Base-by-base conservation (phyloP, 2,888 invertebrate genomes). In the Drosophila yooni region DNA sequence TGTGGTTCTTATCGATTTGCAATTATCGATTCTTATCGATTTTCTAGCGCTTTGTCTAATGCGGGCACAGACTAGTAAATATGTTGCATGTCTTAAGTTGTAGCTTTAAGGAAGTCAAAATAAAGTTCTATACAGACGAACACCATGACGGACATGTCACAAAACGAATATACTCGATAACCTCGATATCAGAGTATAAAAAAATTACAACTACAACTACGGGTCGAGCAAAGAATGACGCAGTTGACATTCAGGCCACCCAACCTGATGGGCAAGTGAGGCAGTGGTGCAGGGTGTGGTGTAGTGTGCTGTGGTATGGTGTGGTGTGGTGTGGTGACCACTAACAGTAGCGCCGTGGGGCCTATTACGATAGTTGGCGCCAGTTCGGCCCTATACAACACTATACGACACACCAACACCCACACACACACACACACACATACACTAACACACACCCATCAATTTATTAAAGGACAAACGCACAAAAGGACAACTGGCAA, bases 301-400 rank as follows among this genome's bases (percentile, higher is more conserved):
- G 89, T 18, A 7, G 29, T 38, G 56, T 62, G n/a, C 29, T 48
- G 46, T 57, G 75, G 65, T 68, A 52, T 61, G n/a, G 31, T 48
- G 46, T 57, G 75, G 65, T 68, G 56, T 61, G 76, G 33, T 40
- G 54, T 65, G 78, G 73, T 81, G 83, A 75, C 88, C 81, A 86
- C 71, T 69, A 68, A 85, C 53, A 66, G 73, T 58, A 56, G 60
- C 51, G 38, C 75, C 75, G 50, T 57, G 79, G 70, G 80, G 83
- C 81, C 83, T 79, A 85, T 84, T 84, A 88, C 90, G 68, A 74
- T 74, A 63, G 71, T 78, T 88, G 89, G 89, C 90, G 89, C 84
- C 90, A 82, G 74, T 60, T 68, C 64, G 80, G 71, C 80, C 85
- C 66, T 57, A 51, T 63, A 63, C 71, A 36, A 57, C 53, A 34